Evolutionary conservation across 1,140 invertebrate genomes (phyloP), one percentile per base, ranked within the genome.

Genomic region (Armadillidium nasatum): DNA sequence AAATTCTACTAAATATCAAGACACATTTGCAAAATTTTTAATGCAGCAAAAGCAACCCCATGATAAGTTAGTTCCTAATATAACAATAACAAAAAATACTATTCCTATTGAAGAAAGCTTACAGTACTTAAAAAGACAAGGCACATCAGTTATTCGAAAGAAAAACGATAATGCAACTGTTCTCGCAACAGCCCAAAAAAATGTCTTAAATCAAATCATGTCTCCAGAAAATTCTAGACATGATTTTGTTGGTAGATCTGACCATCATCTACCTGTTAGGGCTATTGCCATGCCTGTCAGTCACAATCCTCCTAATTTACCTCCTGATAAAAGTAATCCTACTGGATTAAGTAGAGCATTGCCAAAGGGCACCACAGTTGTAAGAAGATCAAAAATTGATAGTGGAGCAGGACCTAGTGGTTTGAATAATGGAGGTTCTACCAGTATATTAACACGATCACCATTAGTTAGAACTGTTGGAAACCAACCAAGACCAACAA

Each of bases 121-220:
- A 22, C 72, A 79, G 76, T 81, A 77, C 74, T 77, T 75, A 50
- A 79, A 78, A 74, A 81, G 78, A 76, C 77, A 81, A 81, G 78
- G 80, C 70, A 75, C 75, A 77, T 69, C 74, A 23, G 77, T 74
- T 69, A 77, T 76, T 69, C 77, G 44, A 72, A 78, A 77, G 72
- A 76, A 72, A 60, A 76, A 69, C 46, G 77, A 71, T 70, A 43
- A 60, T 71, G 21, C 45, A 74, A 71, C 45, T 72, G 72, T 77
- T 71, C 73, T 81, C 10, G 77, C 75, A 13, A 79, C 72, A 76
- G 80, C 80, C 75, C 80, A 81, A 70, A 81, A 81, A 69, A 81
- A 77, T 79, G 80, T 81, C 10, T 70, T 81, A 23, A 81, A 78
- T 73, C 78, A 75, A 77, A 81, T 81, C 66, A 81, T 81, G 80